Percentiles rank a stretch among this genome's conserved stretches.
These are phyloP conservation scores for Machimus atricapillus DNA, from an alignment of 2,888 invertebrate genomes.

Conservation along the genomic window DNA sequence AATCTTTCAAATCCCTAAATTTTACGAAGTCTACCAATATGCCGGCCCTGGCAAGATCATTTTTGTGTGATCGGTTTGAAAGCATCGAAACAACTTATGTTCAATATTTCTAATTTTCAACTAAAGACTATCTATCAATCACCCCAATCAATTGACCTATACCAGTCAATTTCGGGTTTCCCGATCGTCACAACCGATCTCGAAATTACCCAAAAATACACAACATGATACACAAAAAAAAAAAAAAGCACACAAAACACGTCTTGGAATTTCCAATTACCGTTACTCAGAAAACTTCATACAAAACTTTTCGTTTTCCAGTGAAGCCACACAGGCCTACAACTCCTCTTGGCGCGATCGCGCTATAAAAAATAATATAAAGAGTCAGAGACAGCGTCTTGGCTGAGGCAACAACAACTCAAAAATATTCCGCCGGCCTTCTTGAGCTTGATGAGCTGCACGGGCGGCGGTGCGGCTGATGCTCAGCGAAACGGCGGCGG, in stretches of 20 bases:
- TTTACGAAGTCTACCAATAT: not conserved
- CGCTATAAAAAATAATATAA: not conserved
- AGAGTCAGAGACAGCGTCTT: not conserved
- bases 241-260: not conserved
- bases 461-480: not conserved
- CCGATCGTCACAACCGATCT: not conserved
- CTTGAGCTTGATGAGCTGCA: not conserved
- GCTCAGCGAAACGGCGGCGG: not conserved
- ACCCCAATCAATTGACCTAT: not conserved
- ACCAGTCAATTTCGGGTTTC: not conserved
- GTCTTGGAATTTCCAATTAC: slow-evolving; percentile 32
- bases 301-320: slow-evolving; percentile 21
- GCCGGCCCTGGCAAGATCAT: no score
- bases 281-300: slow-evolving; percentile 29
- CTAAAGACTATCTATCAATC: not conserved
- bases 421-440: not conserved
- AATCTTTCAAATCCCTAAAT: no score
- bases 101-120: not conserved
- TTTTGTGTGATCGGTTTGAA: no score
- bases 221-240: not conserved
- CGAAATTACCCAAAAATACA: not conserved
- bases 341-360: not conserved
- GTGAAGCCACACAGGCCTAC: not conserved
- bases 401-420: not conserved
- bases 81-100: not conserved